Evolutionary conservation across 2,113 vertebrate genomes (phyloP).

Genomic region (Odontophorus gujanensis): DNA sequence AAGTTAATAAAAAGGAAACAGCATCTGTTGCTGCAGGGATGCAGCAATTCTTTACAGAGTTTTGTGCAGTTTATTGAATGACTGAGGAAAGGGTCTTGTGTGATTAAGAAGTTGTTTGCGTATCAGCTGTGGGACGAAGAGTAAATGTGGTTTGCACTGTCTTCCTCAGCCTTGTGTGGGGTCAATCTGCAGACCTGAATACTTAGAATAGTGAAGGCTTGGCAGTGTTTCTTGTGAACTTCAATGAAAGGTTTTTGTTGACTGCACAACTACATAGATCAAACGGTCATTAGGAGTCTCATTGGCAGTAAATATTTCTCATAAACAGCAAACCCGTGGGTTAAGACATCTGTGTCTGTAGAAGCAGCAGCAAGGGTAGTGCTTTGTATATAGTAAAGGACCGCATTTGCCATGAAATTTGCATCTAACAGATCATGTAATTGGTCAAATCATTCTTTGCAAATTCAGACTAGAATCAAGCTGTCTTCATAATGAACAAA

Average conservation of each 20-base stretch:
- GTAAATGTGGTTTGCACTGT: background rate
- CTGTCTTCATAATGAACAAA: slow-evolving; percentile 2
- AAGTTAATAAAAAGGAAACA: background rate
- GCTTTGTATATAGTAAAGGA: background rate
- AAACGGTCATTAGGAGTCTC: background rate
- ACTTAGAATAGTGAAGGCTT: background rate
- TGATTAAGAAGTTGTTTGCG: background rate
- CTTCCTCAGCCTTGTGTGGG: background rate
- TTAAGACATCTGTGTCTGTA: background rate
- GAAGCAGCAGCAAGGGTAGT: background rate
- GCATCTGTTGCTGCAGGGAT: background rate
- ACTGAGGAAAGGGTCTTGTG: background rate
- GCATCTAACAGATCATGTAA: background rate
- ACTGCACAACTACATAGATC: background rate
- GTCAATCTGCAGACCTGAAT: background rate
- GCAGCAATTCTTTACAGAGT: background rate
- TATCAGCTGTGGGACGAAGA: background rate
- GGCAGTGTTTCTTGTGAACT: rapidly evolving
- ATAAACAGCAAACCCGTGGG: no score
- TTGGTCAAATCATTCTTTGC: background rate
- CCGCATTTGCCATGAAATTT: background rate
- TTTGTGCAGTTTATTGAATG: background rate
- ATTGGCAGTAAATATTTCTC: background rate
- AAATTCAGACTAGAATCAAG: background rate
- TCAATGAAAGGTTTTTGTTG: background rate